Conservation (phyloP, 2,888 invertebrate genomes). For the Mellilla xanthometata region DNA sequence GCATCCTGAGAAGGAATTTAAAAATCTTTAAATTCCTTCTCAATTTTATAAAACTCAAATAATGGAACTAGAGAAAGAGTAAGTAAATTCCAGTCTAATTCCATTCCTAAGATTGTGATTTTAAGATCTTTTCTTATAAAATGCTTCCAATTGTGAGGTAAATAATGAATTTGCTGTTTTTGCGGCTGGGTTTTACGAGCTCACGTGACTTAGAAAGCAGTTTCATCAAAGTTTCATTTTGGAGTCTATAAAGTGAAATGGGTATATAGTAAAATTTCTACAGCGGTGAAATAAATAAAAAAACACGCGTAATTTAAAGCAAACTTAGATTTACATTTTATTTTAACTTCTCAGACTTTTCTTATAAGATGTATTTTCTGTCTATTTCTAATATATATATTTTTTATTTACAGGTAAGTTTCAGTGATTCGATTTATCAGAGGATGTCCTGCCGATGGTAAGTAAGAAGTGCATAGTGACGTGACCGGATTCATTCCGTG, state of each 20-base stretch:
- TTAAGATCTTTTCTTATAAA: slow-evolving; percentile 7
- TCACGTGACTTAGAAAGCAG: slow-evolving; percentile 15
- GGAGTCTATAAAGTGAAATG: background rate
- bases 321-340: no score
- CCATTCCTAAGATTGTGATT: slow-evolving; percentile 1
- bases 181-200: slow-evolving; percentile 26
- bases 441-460: slow-evolving; percentile 68
- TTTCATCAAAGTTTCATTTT: slow-evolving; percentile 14
- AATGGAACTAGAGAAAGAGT: no score
- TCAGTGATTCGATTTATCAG: slow-evolving; percentile 27
- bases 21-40: no score
- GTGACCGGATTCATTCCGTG: slow-evolving; percentile 49
- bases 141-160: slow-evolving; percentile 9
- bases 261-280: no score
- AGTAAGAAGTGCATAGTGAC: slow-evolving; percentile 43
- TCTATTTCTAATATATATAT: no score
- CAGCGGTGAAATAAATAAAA: no score
- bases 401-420: slow-evolving; percentile 16
- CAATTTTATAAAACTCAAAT: no score
- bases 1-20: no score
- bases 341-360: no score
- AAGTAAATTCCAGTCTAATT: no score
- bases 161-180: slow-evolving; percentile 3
- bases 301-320: no score
- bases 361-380: no score